Percentiles rank a stretch among this genome's conserved stretches.
phyloP scores from a whole-genome alignment of 2,113 vertebrate genomes.

The Cyanoramphus novaezelandiae region DNA sequence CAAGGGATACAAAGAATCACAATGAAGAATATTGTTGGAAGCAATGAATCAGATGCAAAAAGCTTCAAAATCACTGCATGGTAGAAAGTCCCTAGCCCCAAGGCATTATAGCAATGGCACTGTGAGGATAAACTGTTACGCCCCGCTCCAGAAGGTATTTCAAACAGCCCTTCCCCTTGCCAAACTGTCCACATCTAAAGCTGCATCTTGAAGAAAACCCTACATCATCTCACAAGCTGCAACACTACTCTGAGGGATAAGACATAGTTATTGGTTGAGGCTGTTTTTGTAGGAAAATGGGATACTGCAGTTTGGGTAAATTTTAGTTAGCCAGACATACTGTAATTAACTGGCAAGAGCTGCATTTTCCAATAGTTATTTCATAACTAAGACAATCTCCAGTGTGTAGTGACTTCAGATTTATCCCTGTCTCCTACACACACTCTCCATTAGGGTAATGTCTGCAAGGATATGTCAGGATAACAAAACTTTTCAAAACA shows the following conservation, averaged over 20 bases:
- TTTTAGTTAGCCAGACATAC: not conserved
- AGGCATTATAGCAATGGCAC: not conserved
- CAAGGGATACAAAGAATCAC: slow-evolving; percentile 37
- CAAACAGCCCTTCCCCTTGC: not conserved
- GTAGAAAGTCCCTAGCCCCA: not conserved
- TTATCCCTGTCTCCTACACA: not conserved
- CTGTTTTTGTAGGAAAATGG: not conserved
- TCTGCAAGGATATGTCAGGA: not conserved
- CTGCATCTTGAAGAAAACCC: not conserved
- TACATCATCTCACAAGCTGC: not conserved
- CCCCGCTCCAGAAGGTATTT: not conserved
- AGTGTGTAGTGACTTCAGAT: not conserved
- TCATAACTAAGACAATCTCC: not conserved
- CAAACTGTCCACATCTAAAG: not conserved
- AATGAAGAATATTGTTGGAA: not conserved
- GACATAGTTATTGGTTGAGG: not conserved
- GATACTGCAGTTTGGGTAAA: not conserved
- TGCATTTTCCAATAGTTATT: not conserved
- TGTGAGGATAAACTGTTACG: not conserved
- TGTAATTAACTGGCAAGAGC: not conserved
- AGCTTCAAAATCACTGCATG: not conserved
- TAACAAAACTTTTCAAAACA: not conserved
- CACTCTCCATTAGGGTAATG: not conserved
- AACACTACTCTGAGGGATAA: not conserved
- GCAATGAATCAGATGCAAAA: not conserved